Evolutionary conservation across 2,888 invertebrate species (phyloP), one percentile per base, ranked within the genome.

Genomic region (Ametastegia equiseti): DNA sequence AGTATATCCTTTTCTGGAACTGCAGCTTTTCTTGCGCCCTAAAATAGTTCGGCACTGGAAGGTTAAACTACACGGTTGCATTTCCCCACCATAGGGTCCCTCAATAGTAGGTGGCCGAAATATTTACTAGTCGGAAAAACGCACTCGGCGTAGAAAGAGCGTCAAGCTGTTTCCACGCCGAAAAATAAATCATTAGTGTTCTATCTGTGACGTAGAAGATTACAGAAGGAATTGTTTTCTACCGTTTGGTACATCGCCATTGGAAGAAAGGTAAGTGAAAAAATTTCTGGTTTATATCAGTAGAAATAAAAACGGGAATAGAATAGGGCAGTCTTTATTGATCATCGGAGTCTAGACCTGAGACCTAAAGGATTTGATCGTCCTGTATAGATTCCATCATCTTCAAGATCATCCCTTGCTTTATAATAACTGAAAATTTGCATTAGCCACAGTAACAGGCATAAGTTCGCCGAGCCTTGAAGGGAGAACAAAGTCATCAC

Each of bases 101-200:
- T 60, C 15, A 71, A 23, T 27, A 11, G 19, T 47, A 15, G n/a
- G 71, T n/a, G n/a, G 13, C 71, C 15, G 19, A 47, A 47, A 30
- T 15, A 71, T 71, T 71, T 71, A 71, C 13, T 71, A 71, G 71
- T 71, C 47, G 71, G 27, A 30, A 45, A 47, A 27, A 47, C 42
- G 47, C 71, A 2, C 47, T 47, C 45, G 27, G 15, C 42, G 71
- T n/a, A 71, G 71, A 71, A 11, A 71, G 71, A 71, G 71, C 71
- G 45, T n/a, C n/a, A 0, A 27, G 47, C 5, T 71, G 27, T 42
- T 42, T 71, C n/a, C n/a, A n/a, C n/a, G n/a, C n/a, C n/a, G n/a
- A n/a, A n/a, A n/a, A n/a, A n/a, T n/a, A n/a, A n/a, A n/a, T n/a
- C n/a, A n/a, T n/a, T n/a, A n/a, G n/a, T n/a, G n/a, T n/a, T n/a